Evolutionary conservation across 2,888 invertebrate species (phyloP).

Genomic region (Ochropacha duplaris): DNA sequence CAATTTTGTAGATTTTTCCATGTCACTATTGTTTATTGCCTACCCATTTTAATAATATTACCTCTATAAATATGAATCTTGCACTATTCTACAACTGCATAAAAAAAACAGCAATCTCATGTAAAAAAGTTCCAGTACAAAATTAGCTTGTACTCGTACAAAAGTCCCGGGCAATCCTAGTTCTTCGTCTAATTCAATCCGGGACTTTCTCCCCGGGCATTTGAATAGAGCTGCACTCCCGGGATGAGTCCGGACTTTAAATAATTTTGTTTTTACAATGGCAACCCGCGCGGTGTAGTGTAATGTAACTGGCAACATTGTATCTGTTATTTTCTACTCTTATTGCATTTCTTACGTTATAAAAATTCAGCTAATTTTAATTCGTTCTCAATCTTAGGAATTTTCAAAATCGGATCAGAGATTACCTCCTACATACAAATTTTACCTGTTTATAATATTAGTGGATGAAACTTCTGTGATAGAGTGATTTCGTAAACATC

Average conservation of each 20-base stretch:
- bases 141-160: not conserved
- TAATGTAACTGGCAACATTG: not conserved
- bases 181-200: conserved; percentile 23
- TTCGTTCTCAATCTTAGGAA: not conserved
- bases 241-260: conserved; percentile 20
- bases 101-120: not conserved
- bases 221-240: conserved; percentile 1
- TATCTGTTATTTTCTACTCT: not conserved
- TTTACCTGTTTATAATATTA: no score
- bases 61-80: no score
- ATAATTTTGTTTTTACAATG: conserved; percentile 18
- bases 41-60: no score
- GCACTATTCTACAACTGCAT: not conserved
- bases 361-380: not conserved
- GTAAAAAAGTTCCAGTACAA: not conserved
- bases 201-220: conserved; percentile 9
- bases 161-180: conserved; percentile 13
- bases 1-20: not conserved
- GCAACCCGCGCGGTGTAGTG: not conserved
- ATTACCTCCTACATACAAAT: no score
- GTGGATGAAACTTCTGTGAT: not conserved
- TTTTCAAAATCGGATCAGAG: no score
- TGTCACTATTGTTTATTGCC: no score
- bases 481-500: not conserved
- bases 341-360: not conserved